Conservation (phyloP, 2,888 invertebrate species). For the Drosophila helvetica region DNA sequence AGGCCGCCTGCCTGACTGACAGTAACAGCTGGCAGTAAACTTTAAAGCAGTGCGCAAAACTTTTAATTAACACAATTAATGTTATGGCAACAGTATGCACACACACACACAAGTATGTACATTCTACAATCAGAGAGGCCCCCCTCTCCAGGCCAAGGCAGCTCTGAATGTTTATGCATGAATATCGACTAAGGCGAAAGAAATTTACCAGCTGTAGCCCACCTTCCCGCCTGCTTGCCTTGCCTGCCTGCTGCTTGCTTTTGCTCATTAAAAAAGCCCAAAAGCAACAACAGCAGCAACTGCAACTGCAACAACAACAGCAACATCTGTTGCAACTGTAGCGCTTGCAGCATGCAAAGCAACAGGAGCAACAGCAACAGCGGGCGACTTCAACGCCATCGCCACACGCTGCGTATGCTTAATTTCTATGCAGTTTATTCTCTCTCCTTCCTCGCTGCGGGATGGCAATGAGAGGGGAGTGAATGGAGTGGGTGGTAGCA, state of each 20-base stretch:
- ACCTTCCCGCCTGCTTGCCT: slow-evolving; percentile 2
- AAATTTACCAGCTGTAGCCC: slow-evolving; percentile 36
- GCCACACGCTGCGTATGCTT: slow-evolving; percentile 68
- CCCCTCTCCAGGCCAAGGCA: slow-evolving; percentile 50
- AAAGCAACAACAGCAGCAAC: slow-evolving; percentile 30
- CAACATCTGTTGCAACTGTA: slow-evolving; percentile 22
- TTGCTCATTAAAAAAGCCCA: slow-evolving; percentile 50
- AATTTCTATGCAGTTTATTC: slow-evolving; percentile 56
- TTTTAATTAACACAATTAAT: slow-evolving; percentile 81
- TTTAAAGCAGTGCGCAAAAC: slow-evolving; percentile 71
- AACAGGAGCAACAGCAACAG: slow-evolving; percentile 21
- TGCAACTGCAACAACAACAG: slow-evolving; percentile 31
- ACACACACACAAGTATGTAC: background rate
- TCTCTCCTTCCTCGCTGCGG: slow-evolving; percentile 10
- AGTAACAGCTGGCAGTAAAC: slow-evolving; percentile 57
- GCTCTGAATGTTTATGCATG: slow-evolving; percentile 71
- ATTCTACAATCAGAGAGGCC: background rate
- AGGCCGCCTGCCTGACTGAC: slow-evolving; percentile 70
- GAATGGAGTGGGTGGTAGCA: background rate
- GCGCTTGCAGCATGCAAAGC: slow-evolving; percentile 20
- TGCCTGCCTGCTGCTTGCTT: slow-evolving; percentile 18
- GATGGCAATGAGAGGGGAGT: slow-evolving; percentile 22
- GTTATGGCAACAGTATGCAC: slow-evolving; percentile 60
- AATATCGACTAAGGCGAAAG: slow-evolving; percentile 47
- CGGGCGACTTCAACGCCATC: slow-evolving; percentile 20